Base-by-base conservation (phyloP, 2,888 invertebrate genomes). In the Phyllotreta cruciferae region DNA sequence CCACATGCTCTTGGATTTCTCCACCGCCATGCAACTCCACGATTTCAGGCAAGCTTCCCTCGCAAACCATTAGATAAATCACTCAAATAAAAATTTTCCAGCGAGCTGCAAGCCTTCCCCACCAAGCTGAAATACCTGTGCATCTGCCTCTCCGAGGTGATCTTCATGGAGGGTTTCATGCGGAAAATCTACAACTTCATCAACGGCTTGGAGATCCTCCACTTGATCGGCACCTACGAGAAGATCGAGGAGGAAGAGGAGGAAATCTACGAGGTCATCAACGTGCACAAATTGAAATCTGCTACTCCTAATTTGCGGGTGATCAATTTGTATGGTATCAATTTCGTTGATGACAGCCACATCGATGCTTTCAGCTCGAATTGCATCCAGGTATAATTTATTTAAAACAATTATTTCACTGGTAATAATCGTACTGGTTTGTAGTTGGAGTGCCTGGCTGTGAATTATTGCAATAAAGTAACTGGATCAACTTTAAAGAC, bases 121-220 rank as follows among this genome's bases (percentile, higher is more conserved):
- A 97, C 98, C 7, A 97, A 98, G 80, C 84, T 99, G 63, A 90
- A 91, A 49, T 97, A 96, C 81, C 66, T 81, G 34, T 81, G 81
- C 66, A 94, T 99, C 77, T 99, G 99, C 72, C 84, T 99, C 42
- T 98, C 97, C 0, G 99, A 99, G 82, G 98, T 99, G 69, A 99
- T 99, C 82, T 99, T 99, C 83, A 95, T 99, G 93, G 99, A 99
- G 80, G 99, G 99, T 9, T 99, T 99, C 80, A 98, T 99, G 96
- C 84, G 99, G 71, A 97, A 99, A 83, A 99, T 99, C 69, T 99
- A 99, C 82, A 98, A 98, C 81, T 99, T 98, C 77, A 96, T 99
- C 77, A 98, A 98, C 71, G 98, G 98, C 14, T 82, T 99, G 62
- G 97, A 99, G 84, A 93, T 96, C 60, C 84, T 99, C 57, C 99